phyloP scores from a whole-genome alignment of 2,113 vertebrate species.

The Saguinus imperator region DNA sequence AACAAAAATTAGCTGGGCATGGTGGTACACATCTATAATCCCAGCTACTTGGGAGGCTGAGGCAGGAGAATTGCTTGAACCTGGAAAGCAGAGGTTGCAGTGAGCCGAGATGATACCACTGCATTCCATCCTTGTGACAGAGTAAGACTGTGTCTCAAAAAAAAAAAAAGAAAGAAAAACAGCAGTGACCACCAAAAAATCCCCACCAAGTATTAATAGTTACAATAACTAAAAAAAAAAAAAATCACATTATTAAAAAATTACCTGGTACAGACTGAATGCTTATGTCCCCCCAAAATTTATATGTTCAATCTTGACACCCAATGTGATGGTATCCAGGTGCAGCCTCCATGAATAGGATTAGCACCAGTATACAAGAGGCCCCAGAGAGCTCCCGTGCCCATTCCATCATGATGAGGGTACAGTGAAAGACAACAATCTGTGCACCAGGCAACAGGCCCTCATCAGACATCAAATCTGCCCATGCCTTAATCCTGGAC shows the following conservation, averaged over 20 bases:
- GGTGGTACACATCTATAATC: no score
- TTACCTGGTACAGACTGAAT: neutral
- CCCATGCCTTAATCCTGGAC: neutral
- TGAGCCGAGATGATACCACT: no score
- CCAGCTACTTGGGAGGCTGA: no score
- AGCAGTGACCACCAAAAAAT: neutral
- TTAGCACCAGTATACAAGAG: neutral
- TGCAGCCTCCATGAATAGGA: neutral
- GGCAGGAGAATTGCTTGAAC: no score
- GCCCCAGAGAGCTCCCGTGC: no score
- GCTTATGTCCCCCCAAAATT: no score
- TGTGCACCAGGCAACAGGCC: no score
- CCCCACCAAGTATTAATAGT: neutral
- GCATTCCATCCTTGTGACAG: no score
- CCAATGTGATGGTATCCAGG: neutral
- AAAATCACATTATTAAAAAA: neutral
- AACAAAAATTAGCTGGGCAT: no score
- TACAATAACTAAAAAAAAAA: neutral
- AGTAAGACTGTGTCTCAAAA: no score
- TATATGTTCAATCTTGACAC: neutral
- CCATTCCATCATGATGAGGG: neutral
- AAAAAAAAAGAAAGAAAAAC: neutral
- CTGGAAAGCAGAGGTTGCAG: no score
- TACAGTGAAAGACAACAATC: neutral
- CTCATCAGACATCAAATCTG: neutral